Conservation (phyloP, 2,113 vertebrate species). For the Mellivora capensis region DNA sequence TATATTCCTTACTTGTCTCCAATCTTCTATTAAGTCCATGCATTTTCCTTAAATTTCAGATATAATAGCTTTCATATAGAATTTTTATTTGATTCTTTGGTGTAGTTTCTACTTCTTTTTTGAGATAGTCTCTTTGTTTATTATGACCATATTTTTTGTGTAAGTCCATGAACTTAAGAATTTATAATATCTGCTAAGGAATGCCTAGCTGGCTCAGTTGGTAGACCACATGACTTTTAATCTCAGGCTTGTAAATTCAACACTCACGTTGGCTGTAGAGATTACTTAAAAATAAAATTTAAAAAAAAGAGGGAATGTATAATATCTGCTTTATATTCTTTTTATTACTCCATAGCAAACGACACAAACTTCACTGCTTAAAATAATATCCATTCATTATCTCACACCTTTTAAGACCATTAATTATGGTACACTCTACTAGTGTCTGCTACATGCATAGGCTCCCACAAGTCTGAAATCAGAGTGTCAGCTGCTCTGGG, state of each 20-base stretch:
- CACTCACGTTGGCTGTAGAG: neutral
- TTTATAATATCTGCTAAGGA: neutral
- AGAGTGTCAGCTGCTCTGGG: neutral
- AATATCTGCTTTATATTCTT: neutral
- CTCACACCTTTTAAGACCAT: neutral
- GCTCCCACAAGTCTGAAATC: neutral
- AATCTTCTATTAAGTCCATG: neutral
- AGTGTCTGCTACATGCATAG: neutral
- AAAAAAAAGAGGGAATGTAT: neutral
- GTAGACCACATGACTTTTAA: neutral
- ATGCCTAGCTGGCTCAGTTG: neutral
- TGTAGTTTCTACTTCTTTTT: neutral
- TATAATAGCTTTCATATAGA: neutral
- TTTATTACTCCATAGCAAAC: neutral
- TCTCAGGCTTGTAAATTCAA: neutral
- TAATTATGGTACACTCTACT: neutral
- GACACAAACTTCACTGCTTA: neutral
- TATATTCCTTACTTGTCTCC: neutral
- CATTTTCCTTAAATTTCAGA: neutral
- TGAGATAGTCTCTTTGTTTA: neutral
- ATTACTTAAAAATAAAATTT: neutral
- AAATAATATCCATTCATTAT: neutral
- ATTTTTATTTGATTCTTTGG: neutral
- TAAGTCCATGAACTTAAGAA: neutral
- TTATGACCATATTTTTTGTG: neutral